Evolutionary conservation across 2,888 invertebrate genomes (phyloP).

Genomic region (Ernsta delagoae): DNA sequence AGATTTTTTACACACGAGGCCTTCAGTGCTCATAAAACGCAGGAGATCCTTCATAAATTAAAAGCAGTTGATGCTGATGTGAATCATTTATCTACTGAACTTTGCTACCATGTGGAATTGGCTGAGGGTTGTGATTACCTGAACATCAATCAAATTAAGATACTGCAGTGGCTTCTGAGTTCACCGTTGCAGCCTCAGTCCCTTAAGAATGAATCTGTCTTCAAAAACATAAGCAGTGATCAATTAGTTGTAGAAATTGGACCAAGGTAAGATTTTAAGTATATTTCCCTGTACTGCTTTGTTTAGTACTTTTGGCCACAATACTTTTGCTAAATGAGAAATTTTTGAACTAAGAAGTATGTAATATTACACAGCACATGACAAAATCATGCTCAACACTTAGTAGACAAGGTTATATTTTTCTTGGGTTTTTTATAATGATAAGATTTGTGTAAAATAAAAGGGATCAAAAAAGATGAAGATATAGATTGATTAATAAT

Average conservation of each 20-base stretch:
- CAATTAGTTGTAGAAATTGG: slow-evolving; percentile 92
- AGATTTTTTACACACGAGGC: slow-evolving; percentile 87
- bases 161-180: slow-evolving; percentile 91
- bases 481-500: no score
- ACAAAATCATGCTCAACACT: no score
- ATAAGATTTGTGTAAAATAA: no score
- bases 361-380: no score
- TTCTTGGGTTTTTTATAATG: no score
- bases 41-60: slow-evolving; percentile 84
- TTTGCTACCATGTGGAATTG: slow-evolving; percentile 92
- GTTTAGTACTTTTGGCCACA: no score
- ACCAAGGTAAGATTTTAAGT: slow-evolving; percentile 86
- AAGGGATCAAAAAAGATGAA: no score
- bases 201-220: slow-evolving; percentile 81
- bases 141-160: slow-evolving; percentile 84
- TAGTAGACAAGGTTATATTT: no score
- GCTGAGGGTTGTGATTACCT: slow-evolving; percentile 77
- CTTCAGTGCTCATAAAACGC: slow-evolving; percentile 85
- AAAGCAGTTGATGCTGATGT: slow-evolving; percentile 76
- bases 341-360: no score
- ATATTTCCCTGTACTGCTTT: no score
- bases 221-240: slow-evolving; percentile 66
- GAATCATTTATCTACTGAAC: slow-evolving; percentile 87
- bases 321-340: no score
- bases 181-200: slow-evolving; percentile 87